These are phyloP conservation scores for Halictus quadricinctus DNA, from an alignment of 2,888 invertebrate genomes.

Conservation along the genomic window DNA sequence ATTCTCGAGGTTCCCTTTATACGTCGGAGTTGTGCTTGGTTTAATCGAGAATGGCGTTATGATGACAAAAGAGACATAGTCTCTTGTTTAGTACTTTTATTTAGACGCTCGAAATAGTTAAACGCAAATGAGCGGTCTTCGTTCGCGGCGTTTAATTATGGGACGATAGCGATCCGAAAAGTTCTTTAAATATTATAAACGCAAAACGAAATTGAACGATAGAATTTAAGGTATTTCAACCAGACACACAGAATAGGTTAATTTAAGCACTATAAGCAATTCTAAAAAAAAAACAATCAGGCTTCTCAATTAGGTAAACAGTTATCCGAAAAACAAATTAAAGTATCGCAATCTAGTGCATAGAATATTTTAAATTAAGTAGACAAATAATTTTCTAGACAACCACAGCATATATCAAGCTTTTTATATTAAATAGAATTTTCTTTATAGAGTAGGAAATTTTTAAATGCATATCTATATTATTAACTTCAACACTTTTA, in stretches of 20 bases:
- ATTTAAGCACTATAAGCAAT: background rate
- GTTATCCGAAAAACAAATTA: background rate
- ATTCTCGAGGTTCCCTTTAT: conserved; percentile 10
- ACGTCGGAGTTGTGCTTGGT: conserved; percentile 10
- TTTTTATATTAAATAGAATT: too few species aligned
- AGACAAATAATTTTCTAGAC: too few species aligned
- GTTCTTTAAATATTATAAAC: background rate
- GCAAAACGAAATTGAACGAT: background rate
- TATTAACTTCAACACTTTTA: too few species aligned
- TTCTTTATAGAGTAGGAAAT: too few species aligned
- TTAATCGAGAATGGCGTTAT: conserved; percentile 16
- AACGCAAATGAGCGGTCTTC: background rate
- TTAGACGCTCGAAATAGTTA: background rate
- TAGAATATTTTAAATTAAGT: background rate
- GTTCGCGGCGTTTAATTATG: background rate
- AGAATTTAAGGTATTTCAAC: background rate
- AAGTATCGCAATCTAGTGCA: background rate
- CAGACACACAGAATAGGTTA: background rate
- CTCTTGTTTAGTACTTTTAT: conserved; percentile 2
- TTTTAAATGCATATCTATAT: too few species aligned
- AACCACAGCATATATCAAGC: too few species aligned
- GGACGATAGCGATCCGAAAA: background rate
- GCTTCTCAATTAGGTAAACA: background rate
- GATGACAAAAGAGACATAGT: background rate
- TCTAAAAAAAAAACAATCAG: background rate